Percentiles rank a stretch among this genome's conserved stretches.
These are phyloP conservation scores for Drosophila greeni DNA, from an alignment of 2,888 invertebrate genomes.

Conservation along the genomic window DNA sequence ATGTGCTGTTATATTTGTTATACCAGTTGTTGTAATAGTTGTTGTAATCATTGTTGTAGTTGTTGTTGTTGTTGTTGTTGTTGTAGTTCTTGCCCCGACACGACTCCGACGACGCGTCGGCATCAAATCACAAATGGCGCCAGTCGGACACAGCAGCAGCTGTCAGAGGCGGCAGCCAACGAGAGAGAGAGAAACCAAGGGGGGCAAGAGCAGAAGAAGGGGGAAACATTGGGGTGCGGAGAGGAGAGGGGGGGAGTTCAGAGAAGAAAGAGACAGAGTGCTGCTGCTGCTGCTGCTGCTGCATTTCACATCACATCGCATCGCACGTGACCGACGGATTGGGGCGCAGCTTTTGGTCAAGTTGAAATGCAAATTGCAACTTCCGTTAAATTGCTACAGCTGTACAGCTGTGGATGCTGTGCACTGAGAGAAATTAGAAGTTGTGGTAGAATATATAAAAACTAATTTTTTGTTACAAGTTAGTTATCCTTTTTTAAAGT, in stretches of 20 bases:
- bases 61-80: not conserved
- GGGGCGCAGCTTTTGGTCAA: conserved; percentile 58
- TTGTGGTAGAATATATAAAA: too few relatives aligned
- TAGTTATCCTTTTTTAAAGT: too few relatives aligned
- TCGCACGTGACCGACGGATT: conserved; percentile 46
- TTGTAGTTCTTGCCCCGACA: conserved; percentile 11
- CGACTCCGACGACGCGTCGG: conserved; percentile 33
- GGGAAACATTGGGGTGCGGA: not conserved
- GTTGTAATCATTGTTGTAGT: not conserved
- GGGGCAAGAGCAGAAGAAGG: not conserved
- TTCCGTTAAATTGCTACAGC: conserved; percentile 71
- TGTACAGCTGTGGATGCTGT: conserved; percentile 30
- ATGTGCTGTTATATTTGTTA: not conserved
- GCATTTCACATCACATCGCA: conserved; percentile 29
- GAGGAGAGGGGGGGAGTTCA: not conserved
- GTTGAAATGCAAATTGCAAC: conserved; percentile 72
- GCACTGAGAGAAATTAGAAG: conserved; percentile 9
- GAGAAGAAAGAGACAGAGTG: conserved; percentile 1
- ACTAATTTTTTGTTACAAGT: too few relatives aligned
- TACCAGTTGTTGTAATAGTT: conserved; percentile 1
- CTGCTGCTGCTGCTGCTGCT: conserved; percentile 6
- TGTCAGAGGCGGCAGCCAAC: conserved; percentile 7
- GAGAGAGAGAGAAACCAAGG: not conserved
- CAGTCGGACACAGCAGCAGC: conserved; percentile 42
- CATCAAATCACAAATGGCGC: conserved; percentile 67